Base-by-base conservation (phyloP, 2,113 vertebrate species). In the Carlito syrichta region DNA sequence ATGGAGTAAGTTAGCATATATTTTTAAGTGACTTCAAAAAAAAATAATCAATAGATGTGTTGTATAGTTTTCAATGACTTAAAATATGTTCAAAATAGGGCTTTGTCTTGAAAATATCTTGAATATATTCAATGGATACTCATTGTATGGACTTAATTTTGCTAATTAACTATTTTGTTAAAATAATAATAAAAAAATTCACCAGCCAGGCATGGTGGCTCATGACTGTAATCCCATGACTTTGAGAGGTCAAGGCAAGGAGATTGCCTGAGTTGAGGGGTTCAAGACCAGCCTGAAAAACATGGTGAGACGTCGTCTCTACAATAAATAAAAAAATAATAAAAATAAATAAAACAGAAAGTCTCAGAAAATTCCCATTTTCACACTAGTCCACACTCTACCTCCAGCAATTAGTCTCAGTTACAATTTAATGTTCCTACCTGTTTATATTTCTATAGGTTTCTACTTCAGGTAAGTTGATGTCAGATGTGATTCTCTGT, bases 161-260 rank as follows among this genome's bases (percentile, higher is more conserved):
- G 63, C 84, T 71, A 69, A 91, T 52, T 74, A 56, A 77, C 25
- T 78, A 3, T 77, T 83, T 38, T 68, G 20, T 93, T 30, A 69
- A 78, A 83, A n/a, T n/a, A n/a, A n/a, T n/a, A n/a, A n/a, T n/a
- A n/a, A n/a, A n/a, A n/a, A n/a, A n/a, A n/a, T n/a, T n/a, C n/a
- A n/a, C n/a, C n/a, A n/a, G n/a, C n/a, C n/a, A n/a, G n/a, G n/a
- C n/a, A n/a, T n/a, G n/a, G n/a, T n/a, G n/a, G n/a, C n/a, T n/a
- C n/a, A n/a, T n/a, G n/a, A n/a, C n/a, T n/a, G n/a, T n/a, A n/a
- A n/a, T n/a, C n/a, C n/a, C n/a, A n/a, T n/a, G n/a, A n/a, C n/a
- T n/a, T n/a, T n/a, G n/a, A n/a, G n/a, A n/a, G n/a, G n/a, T n/a
- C n/a, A n/a, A n/a, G n/a, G n/a, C n/a, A n/a, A n/a, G n/a, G n/a